Evolutionary conservation across 2,888 invertebrate species (phyloP).

Genomic region (Volucella inanis): DNA sequence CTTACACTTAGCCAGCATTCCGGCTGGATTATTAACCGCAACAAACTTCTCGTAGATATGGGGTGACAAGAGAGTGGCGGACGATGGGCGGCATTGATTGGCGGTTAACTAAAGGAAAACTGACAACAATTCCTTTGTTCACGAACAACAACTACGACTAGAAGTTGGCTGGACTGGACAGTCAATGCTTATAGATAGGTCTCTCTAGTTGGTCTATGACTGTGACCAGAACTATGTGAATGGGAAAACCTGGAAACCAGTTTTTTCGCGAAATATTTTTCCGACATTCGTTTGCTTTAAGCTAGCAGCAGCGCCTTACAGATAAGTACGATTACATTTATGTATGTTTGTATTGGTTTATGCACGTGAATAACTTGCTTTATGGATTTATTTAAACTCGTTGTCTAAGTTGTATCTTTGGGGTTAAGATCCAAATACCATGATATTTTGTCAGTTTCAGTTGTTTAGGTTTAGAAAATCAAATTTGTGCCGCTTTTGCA

Average conservation of each 20-base stretch:
- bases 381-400: conserved; percentile 1
- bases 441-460: no score
- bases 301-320: not conserved
- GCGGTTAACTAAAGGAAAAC: conserved; percentile 72
- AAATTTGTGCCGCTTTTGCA: no score
- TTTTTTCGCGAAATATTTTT: conserved; percentile 65
- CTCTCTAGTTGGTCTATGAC: conserved; percentile 13
- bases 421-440: conserved; percentile 48
- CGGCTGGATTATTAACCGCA: conserved; percentile 45
- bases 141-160: conserved; percentile 46
- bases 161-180: conserved; percentile 41
- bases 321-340: not conserved
- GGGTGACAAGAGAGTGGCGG: conserved; percentile 54
- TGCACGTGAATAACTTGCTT: conserved; percentile 44
- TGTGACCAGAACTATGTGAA: conserved; percentile 51
- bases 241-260: conserved; percentile 69
- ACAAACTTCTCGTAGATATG: conserved; percentile 17
- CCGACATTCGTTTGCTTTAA: not conserved
- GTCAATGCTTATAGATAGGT: conserved; percentile 40
- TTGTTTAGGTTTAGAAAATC: no score
- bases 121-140: conserved; percentile 75
- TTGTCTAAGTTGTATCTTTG: conserved; percentile 32
- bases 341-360: not conserved
- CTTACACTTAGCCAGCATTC: not conserved
- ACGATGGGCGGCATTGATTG: conserved; percentile 72